Base-by-base conservation (phyloP, 2,888 invertebrate genomes). In the Arrhopalites spinosus region DNA sequence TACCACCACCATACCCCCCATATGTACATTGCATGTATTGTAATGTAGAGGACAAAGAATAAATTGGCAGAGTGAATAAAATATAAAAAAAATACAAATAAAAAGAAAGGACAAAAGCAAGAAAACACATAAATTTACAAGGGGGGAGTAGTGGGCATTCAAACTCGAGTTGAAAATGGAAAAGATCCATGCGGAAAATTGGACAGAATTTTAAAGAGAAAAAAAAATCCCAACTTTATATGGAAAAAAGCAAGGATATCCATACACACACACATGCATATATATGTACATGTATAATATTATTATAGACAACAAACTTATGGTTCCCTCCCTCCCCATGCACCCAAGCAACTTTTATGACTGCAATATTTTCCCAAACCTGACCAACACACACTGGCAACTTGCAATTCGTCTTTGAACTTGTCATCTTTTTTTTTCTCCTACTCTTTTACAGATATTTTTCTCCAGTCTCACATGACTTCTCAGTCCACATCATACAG, bases 181-280 rank as follows among this genome's bases (percentile, higher is more conserved):
- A 25, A 59, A 59, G 59, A 59, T 20, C 25, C 59, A 59, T 23
- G 59, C 27, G 59, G 59, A 59, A 59, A 59, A 59, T 59, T 59
- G 59, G 59, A 59, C 25, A 25, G 59, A 20, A 59, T 59, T 59
- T 59, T 25, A 59, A 59, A 27, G 27, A 56, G 53, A 56, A 23
- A 56, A 53, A 45, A 45, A 45, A 15, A 15, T 17, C 53, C 8
- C 23, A 0, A 2, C 23, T n/a, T 1, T 56, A 56, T 23, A n/a
- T 8, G 53, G 3, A 56, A 1, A 1, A n/a, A n/a, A n/a, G n/a
- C n/a, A n/a, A n/a, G n/a, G n/a, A n/a, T n/a, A n/a, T n/a, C n/a
- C n/a, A n/a, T n/a, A 11, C 36, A 11, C 36, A 11, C 36, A 36
- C 36, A 36, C 36, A 36, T 11, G 11, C 36, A 36, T 11, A 36